Percentiles rank a stretch among this genome's conserved stretches.
Conservation (phyloP, 2,113 vertebrate species). For the Dendrocopos noguchii region DNA sequence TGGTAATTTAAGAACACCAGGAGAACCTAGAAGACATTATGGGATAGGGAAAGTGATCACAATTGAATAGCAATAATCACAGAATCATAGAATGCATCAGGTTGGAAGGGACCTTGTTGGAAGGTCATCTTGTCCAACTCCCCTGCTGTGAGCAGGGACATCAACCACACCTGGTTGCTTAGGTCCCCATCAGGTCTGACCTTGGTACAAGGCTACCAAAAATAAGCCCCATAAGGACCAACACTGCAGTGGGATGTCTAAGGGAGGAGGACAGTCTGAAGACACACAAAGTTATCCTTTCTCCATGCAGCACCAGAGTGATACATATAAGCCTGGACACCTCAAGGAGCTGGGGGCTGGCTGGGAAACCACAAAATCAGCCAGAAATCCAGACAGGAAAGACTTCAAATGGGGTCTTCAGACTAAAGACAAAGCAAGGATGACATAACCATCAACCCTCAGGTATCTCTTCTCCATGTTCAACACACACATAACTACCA, state of each 20-base stretch:
- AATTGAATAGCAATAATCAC: neutral
- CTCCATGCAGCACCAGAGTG: neutral
- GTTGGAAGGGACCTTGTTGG: no score
- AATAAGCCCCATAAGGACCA: neutral
- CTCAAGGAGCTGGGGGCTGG: neutral
- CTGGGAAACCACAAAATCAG: neutral
- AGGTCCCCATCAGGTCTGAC: no score
- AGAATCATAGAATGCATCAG: no score
- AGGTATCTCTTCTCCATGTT: neutral
- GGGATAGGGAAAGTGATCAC: neutral
- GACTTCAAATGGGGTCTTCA: neutral
- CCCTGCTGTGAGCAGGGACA: no score
- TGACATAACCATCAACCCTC: accelerated
- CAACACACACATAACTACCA: neutral
- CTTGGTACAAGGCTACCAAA: neutral
- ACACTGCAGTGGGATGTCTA: accelerated
- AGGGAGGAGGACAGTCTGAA: neutral
- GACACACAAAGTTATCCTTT: neutral
- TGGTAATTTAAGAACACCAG: neutral
- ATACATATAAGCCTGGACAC: neutral
- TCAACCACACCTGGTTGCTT: no score
- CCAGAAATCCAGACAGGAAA: neutral
- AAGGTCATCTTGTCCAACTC: no score
- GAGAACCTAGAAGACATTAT: accelerated
- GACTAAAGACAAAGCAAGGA: neutral